phyloP scores from a whole-genome alignment of 2,113 vertebrate species.

The Nyctibius bracteatus region DNA sequence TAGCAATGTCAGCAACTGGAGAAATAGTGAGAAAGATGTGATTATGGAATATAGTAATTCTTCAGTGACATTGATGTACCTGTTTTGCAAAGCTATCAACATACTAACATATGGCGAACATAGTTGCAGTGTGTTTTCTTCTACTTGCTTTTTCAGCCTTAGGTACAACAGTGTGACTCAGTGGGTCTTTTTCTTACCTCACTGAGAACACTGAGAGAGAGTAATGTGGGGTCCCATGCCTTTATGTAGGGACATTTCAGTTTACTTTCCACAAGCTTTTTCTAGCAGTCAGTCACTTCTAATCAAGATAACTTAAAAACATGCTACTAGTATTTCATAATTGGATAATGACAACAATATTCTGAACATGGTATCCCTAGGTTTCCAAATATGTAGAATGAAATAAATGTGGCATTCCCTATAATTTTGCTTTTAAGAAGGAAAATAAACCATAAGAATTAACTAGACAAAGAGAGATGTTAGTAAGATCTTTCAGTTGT shows the following conservation, averaged over 20 bases:
- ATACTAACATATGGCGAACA: no score
- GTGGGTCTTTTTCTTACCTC: background rate
- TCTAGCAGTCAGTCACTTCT: background rate
- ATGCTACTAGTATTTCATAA: background rate
- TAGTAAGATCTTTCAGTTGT: background rate
- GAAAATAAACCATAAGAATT: slow-evolving; percentile 4
- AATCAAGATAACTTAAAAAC: background rate
- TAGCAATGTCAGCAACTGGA: background rate
- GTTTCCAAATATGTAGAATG: background rate
- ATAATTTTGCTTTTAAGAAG: slow-evolving; percentile 30
- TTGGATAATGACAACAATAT: background rate
- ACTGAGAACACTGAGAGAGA: fast-evolving
- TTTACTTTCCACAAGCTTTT: background rate
- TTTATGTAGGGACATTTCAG: background rate
- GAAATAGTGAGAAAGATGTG: background rate
- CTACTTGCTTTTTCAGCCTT: background rate
- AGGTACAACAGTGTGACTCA: background rate
- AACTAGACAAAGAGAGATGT: background rate
- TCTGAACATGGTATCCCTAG: background rate
- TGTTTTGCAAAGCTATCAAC: background rate
- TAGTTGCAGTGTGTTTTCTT: background rate
- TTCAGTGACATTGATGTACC: background rate
- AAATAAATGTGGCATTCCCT: background rate
- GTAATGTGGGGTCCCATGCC: background rate
- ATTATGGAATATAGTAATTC: background rate